Conservation (phyloP, 2,113 vertebrate genomes). For the Protobothrops mucrosquamatus region DNA sequence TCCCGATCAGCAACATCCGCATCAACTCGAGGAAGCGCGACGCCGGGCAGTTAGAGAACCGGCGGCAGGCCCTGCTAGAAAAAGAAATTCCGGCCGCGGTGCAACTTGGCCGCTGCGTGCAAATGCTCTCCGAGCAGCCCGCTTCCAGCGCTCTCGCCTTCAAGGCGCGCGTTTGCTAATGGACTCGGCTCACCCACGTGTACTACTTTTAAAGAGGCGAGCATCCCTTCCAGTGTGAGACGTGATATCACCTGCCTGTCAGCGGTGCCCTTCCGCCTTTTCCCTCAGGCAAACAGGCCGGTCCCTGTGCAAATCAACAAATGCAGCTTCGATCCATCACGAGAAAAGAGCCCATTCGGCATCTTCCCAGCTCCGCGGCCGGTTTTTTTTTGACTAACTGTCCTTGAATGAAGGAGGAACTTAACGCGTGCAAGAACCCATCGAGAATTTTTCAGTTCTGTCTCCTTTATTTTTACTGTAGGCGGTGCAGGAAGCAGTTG, state of each 20-base stretch:
- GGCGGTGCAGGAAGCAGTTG: background rate
- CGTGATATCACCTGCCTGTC: background rate
- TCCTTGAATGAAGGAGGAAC: background rate
- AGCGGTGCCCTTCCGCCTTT: background rate
- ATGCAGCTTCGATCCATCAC: background rate
- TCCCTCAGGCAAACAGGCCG: background rate
- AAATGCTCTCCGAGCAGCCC: background rate
- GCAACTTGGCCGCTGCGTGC: background rate
- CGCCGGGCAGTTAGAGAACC: background rate
- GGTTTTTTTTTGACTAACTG: background rate
- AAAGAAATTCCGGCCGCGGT: background rate
- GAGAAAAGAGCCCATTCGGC: background rate
- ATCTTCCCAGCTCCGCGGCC: background rate
- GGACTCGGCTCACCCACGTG: background rate
- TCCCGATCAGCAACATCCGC: background rate
- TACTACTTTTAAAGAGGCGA: background rate
- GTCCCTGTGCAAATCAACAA: background rate
- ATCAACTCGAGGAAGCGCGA: background rate
- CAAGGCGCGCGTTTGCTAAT: background rate
- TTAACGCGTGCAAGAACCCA: background rate
- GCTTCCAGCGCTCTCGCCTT: background rate
- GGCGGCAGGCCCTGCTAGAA: background rate
- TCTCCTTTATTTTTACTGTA: background rate
- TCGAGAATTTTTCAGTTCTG: background rate
- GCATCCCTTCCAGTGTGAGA: background rate